These are phyloP conservation scores for Dendrocincla tyrannina DNA, from an alignment of 2,797 vertebrate species.

Conservation along the genomic window DNA sequence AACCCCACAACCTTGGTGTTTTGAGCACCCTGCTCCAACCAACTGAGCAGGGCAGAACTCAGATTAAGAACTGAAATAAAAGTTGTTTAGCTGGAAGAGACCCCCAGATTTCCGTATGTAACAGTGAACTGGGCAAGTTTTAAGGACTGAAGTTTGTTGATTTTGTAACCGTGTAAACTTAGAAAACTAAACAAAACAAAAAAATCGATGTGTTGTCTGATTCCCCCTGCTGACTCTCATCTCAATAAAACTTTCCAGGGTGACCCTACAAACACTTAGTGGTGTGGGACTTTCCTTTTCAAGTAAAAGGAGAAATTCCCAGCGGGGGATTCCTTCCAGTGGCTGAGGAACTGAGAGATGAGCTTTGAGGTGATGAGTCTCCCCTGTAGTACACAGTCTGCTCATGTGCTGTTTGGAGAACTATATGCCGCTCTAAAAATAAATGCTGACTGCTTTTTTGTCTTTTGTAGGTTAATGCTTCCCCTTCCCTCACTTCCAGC, in stretches of 20 bases:
- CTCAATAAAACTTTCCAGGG: background rate
- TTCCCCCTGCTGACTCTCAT: background rate
- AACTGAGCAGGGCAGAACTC: background rate
- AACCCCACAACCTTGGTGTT: background rate
- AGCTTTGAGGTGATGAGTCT: background rate
- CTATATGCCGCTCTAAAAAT: background rate
- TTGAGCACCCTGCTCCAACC: background rate
- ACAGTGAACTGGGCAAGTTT: background rate
- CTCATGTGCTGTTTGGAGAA: background rate
- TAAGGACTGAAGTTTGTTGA: background rate
- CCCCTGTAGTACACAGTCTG: background rate
- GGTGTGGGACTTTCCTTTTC: background rate
- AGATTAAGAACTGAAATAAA: background rate
- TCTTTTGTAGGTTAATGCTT: slow-evolving; percentile 90
- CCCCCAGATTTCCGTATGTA: background rate
- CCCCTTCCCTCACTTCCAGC: slow-evolving; percentile 96
- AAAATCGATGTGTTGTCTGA: background rate
- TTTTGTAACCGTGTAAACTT: background rate
- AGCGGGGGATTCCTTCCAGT: slow-evolving; percentile 7
- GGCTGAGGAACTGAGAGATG: slow-evolving; percentile 37
- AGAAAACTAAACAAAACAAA: background rate
- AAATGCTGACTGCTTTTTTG: background rate
- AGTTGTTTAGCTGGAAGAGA: background rate
- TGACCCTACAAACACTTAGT: background rate
- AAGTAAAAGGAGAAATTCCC: background rate